These are phyloP conservation scores for Acrocephalus kingi DNA, from an alignment of 2,113 vertebrate genomes.

Conservation along the genomic window DNA sequence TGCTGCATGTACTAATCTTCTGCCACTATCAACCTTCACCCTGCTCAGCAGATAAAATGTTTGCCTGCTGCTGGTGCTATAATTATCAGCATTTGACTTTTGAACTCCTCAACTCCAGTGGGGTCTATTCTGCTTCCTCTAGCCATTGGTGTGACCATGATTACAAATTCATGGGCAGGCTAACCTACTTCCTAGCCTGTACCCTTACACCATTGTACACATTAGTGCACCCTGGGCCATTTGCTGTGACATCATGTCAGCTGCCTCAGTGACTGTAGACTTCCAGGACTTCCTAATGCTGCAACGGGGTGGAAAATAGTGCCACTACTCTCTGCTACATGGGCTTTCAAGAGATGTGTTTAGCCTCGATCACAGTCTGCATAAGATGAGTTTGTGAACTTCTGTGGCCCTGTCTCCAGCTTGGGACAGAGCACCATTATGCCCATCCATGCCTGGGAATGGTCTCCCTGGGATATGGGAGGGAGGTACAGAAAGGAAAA, in stretches of 20 bases:
- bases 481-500: constrained; percentile 2
- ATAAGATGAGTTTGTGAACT: background rate
- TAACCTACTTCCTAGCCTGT: background rate
- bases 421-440: background rate
- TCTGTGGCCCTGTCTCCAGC: background rate
- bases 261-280: background rate
- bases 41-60: background rate
- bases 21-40: background rate
- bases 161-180: background rate
- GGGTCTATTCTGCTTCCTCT: constrained; percentile 12
- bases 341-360: background rate
- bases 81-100: constrained; percentile 25
- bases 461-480: background rate
- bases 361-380: accelerated
- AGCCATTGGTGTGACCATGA: background rate
- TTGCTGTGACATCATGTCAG: background rate
- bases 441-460: background rate
- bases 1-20: background rate
- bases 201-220: background rate
- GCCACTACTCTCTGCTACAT: background rate
- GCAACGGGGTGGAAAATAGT: background rate
- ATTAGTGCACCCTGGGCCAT: background rate
- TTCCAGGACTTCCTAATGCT: background rate
- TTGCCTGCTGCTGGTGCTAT: background rate
- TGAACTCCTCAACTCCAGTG: background rate